Evolutionary conservation across 2,113 vertebrate genomes (phyloP), one percentile per base, ranked within the genome.

Genomic region (Tychaedon coryphoeus): DNA sequence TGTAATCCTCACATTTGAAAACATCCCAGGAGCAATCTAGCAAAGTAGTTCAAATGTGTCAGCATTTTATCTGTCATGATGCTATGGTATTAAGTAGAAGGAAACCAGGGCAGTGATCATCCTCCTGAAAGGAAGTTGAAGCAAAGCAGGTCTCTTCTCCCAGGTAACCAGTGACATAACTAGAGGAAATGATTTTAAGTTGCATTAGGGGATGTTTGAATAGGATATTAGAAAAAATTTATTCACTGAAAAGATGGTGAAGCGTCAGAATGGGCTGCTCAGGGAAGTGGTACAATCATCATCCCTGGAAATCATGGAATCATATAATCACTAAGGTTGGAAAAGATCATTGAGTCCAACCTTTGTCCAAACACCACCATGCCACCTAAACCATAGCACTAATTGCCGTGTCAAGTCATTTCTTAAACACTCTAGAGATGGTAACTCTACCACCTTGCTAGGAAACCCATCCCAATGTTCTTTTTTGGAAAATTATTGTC

Each of bases 331-430:
- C 43, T n/a, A 13, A 45, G 13, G 13, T 11, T 54, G 48, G 40
- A 62, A 70, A 40, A 45, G 6, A 45, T 77, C 26, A 69, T 9
- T 26, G 34, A 61, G 33, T 60, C 14, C 54, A 69, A 23, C 33
- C 9, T 86, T 61, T 45, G 23, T 47, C 19, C 5, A 47, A 47
- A 78, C 8, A n/a, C 12, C 47, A 61, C 47, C 29, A 47, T 17
- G 13, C 1, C 54, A 45, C 20, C 22, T 38, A 45, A 69, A 61
- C 5, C 11, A 69, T 4, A n/a, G 38, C 14, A 45, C 8, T 53
- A n/a, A 53, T 11, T n/a, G 23, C 23, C 33, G 45, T 0, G 0
- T 38, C 8, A 22, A 69, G 15, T 38, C 15, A 61, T 69, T 69
- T 70, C 28, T 38, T 38, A 36, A 53, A 53, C 9, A 33, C 12